Percentiles rank a stretch among this genome's conserved stretches.
Evolutionary conservation across 2,113 vertebrate genomes (phyloP).

Genomic region (Callithrix jacchus): DNA sequence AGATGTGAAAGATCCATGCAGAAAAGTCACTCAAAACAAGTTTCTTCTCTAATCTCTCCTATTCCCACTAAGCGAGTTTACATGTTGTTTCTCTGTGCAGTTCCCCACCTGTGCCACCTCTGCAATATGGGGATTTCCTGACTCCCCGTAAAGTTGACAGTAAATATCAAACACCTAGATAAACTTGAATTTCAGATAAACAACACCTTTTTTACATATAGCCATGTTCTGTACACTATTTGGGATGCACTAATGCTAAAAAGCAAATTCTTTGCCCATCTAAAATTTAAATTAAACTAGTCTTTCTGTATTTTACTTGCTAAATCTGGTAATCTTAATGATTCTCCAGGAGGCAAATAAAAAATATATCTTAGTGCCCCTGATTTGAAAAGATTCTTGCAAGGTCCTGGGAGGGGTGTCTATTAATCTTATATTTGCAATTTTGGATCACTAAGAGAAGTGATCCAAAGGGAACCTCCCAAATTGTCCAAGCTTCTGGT

Average conservation of each 20-base stretch:
- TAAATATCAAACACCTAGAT: neutral
- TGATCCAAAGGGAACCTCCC: too few species aligned
- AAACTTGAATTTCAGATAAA: neutral
- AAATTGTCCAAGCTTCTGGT: too few species aligned
- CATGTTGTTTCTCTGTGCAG: neutral
- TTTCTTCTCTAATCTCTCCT: neutral
- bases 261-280: neutral
- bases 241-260: neutral
- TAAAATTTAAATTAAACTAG: neutral
- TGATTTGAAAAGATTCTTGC: neutral
- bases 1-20: neutral
- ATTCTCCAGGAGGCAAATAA: neutral
- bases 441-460: neutral
- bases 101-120: neutral
- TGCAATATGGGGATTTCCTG: neutral
- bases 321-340: neutral
- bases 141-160: neutral
- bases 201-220: neutral
- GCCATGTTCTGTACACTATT: neutral
- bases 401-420: neutral
- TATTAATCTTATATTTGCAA: neutral
- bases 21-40: neutral
- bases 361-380: neutral
- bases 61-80: neutral
- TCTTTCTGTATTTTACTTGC: neutral